phyloP scores from a whole-genome alignment of 1,140 invertebrate species.

The Listronotus bonariensis region DNA sequence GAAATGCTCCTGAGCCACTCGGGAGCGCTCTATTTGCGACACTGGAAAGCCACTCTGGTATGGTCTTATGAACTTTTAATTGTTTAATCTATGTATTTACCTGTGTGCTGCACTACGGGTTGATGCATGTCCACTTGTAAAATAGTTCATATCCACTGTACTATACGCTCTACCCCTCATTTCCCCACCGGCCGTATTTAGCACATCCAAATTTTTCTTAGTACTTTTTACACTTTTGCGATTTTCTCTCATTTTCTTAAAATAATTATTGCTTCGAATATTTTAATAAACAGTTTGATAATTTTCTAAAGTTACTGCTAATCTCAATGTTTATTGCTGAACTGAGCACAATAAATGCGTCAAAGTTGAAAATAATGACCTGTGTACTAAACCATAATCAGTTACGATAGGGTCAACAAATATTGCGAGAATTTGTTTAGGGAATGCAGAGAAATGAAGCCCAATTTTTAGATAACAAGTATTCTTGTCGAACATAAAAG shows the following conservation, averaged over 20 bases:
- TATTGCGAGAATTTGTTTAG: constrained; percentile 10
- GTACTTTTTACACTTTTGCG: neutral
- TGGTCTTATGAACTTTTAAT: too few relatives aligned
- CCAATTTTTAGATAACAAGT: too few relatives aligned
- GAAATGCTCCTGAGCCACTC: too few relatives aligned
- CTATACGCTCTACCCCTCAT: constrained; percentile 26
- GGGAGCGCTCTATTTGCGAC: too few relatives aligned
- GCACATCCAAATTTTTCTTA: constrained; percentile 8
- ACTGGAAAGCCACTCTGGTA: too few relatives aligned
- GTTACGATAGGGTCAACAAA: constrained; percentile 2
- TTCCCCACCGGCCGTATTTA: constrained; percentile 13
- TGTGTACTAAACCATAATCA: neutral
- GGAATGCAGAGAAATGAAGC: neutral
- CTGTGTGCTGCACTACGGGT: constrained; percentile 21
- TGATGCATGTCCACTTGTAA: constrained; percentile 24
- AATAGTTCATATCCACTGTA: constrained; percentile 33
- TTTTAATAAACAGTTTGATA: neutral
- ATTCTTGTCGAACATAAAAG: too few relatives aligned
- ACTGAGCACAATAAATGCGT: neutral
- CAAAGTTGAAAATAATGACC: constrained; percentile 6
- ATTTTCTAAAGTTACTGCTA: neutral
- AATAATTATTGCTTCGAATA: neutral
- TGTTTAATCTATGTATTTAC: constrained; percentile 1
- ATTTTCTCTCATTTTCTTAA: constrained; percentile 8
- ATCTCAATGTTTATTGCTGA: neutral